Evolutionary conservation across 2,113 vertebrate species (phyloP), one percentile per base, ranked within the genome.

Genomic region (Pungitius pungitius): DNA sequence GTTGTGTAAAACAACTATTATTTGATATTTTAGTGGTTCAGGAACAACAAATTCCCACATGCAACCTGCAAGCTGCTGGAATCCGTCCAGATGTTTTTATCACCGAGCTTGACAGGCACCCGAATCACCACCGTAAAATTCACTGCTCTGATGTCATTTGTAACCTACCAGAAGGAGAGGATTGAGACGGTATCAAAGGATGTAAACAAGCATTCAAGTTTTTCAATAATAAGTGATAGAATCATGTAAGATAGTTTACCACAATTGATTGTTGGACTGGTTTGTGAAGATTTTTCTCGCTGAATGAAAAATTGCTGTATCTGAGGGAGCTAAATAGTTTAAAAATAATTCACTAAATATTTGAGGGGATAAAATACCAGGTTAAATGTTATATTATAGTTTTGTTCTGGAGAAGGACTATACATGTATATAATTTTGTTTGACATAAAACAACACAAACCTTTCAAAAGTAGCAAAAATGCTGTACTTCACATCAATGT

Each of bases 251-350:
- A 47, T 49, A 18, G 17, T 30, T 88, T 88, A 96, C 95, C 78
- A 62, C 57, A 18, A 95, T 86, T 7, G 59, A 72, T 59, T 95
- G 94, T 8, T 85, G 24, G 0, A 92, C 66, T 26, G 84, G 85
- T 89, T 82, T 92, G 69, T 77, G 73, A 57, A 86, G 66, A 58
- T 91, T 24, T 56, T 77, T 90, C 18, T 89, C 77, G 2, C 87
- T 91, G 39, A 73, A 75, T 14, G 93, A 91, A 82, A 96, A 95
- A 73, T 94, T 95, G 66, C 77, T 81, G 85, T 94, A 94, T 65
- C 87, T 93, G 30, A 90, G 92, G 60, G 93, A 91, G 45, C 95
- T 96, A 81, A 77, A 82, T 0, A 69, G 12, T 0, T 43, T 37
- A 30, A 2, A 11, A 58, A 54, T 61, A 1, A 27, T 30, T 43